These are phyloP conservation scores for Drosophila aff. DNA, from an alignment of 1,140 invertebrate species.

Conservation along the genomic window DNA sequence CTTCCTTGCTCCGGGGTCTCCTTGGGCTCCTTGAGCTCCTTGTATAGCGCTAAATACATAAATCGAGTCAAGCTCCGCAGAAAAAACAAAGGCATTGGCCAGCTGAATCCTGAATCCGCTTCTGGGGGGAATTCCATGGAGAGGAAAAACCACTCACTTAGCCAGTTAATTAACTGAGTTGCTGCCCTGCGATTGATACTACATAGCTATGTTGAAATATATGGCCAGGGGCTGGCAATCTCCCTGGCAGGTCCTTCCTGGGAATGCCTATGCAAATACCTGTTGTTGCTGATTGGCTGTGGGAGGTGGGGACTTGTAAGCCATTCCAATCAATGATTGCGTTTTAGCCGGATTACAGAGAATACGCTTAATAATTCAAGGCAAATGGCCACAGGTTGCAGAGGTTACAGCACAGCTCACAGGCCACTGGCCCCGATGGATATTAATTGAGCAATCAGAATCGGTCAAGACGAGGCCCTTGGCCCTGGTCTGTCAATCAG, in stretches of 20 bases:
- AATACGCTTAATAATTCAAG: conserved; percentile 27
- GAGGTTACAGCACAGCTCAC: neutral
- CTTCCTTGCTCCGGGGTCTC: neutral
- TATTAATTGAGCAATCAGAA: conserved; percentile 49
- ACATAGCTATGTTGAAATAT: too few species aligned
- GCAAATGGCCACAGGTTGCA: conserved; percentile 1
- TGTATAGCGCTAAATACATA: conserved; percentile 51
- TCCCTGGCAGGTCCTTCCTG: neutral
- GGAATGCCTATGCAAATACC: conserved; percentile 44
- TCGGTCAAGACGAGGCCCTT: conserved; percentile 1
- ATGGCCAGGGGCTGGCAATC: neutral
- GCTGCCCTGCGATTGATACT: conserved; percentile 31
- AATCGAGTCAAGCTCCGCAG: conserved; percentile 43
- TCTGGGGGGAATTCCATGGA: conserved; percentile 11
- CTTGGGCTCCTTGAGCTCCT: conserved; percentile 6
- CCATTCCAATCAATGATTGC: conserved; percentile 17
- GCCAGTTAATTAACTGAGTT: conserved; percentile 44
- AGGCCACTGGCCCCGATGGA: conserved; percentile 12
- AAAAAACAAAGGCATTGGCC: conserved; percentile 30
- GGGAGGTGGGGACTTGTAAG: too few species aligned
- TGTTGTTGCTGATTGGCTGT: neutral
- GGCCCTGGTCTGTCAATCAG: conserved; percentile 28
- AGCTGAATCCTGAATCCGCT: neutral
- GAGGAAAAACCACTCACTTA: conserved; percentile 44
- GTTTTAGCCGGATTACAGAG: neutral